A percentile compares a stretch with the other conserved stretches of the same genome.
Evolutionary conservation across 2,797 vertebrate species (phyloP).

Genomic region (Oreonectes daqikongensis): DNA sequence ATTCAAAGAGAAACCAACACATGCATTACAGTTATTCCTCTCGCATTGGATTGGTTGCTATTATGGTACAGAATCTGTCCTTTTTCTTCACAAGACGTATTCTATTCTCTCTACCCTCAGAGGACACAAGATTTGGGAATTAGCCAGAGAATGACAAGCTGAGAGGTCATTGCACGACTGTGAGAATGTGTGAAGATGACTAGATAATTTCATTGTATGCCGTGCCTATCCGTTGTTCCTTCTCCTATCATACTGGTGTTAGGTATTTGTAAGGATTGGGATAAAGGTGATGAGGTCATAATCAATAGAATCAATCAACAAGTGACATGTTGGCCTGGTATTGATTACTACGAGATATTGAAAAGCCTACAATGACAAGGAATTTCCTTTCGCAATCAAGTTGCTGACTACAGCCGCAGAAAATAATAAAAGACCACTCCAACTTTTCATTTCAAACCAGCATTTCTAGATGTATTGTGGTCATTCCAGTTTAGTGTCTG

Average conservation of each 20-base stretch:
- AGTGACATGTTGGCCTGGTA: constrained; percentile 69
- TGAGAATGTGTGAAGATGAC: constrained; percentile 48
- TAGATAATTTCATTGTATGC: constrained; percentile 54
- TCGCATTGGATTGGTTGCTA: constrained; percentile 25
- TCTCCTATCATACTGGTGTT: constrained; percentile 64
- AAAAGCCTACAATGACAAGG: constrained; percentile 1
- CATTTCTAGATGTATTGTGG: too few species aligned
- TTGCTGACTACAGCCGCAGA: too few species aligned
- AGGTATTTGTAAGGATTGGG: constrained; percentile 73
- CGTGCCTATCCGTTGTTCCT: constrained; percentile 43
- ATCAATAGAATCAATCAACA: constrained; percentile 73
- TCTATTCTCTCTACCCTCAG: constrained; percentile 7
- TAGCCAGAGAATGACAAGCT: constrained; percentile 45
- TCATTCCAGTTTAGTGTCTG: too few species aligned
- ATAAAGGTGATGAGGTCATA: constrained; percentile 66
- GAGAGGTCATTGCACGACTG: constrained; percentile 45
- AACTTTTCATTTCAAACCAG: too few species aligned
- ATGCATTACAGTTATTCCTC: constrained; percentile 2
- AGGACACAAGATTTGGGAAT: constrained; percentile 32
- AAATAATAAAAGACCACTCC: too few species aligned
- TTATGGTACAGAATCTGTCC: not conserved
- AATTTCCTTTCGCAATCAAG: constrained; percentile 20
- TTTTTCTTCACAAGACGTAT: not conserved
- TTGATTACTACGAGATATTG: constrained; percentile 61
- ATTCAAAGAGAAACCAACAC: not conserved